Conservation (phyloP, 2,797 vertebrate species). For the Molossus alvarezi region DNA sequence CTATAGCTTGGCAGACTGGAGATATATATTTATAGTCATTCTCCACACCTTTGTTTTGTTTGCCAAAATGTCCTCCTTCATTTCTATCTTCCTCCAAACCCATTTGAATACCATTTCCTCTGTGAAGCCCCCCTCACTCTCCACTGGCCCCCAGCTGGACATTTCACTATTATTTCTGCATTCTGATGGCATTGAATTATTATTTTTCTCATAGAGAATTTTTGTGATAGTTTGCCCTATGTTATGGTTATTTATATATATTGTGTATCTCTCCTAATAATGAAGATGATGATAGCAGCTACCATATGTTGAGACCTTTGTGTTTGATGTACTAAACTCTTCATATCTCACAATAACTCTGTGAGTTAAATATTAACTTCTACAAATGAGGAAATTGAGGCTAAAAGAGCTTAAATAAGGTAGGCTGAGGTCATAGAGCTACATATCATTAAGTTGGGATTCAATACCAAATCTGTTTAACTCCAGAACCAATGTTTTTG, state of each 20-base stretch:
- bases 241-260: background rate
- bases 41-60: background rate
- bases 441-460: background rate
- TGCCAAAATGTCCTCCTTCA: background rate
- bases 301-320: background rate
- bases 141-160: background rate
- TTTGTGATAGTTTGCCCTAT: background rate
- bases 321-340: background rate
- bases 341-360: background rate
- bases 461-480: conserved; percentile 26
- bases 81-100: background rate
- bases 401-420: background rate
- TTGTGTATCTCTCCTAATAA: background rate
- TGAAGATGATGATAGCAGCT: background rate
- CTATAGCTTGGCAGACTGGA: background rate
- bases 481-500: background rate
- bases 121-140: background rate
- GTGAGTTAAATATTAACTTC: conserved; percentile 15
- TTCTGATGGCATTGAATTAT: conserved; percentile 19
- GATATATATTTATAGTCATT: background rate
- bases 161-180: background rate
- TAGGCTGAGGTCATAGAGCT: background rate
- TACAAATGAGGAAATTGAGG: background rate
- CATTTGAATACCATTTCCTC: conserved; percentile 21
- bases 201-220: conserved; percentile 11